A percentile compares a stretch with the other conserved stretches of the same genome.
phyloP scores from a whole-genome alignment of 1,140 invertebrate genomes.

The Heliconius melpomene region DNA sequence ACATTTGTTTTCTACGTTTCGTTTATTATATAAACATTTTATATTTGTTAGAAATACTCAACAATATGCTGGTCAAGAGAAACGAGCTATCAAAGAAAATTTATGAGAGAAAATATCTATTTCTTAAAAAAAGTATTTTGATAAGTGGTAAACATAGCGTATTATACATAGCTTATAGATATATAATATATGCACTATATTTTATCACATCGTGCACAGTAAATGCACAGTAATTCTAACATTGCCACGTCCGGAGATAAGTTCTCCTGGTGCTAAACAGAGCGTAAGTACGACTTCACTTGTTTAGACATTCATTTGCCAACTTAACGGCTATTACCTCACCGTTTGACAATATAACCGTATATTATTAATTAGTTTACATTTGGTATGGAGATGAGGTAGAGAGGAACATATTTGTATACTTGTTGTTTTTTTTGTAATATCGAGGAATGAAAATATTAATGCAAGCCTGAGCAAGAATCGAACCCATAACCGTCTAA shows the following conservation, averaged over 20 bases:
- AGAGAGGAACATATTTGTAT: background rate
- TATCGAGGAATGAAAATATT: no score
- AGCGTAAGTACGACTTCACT: constrained; percentile 32
- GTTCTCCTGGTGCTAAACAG: constrained; percentile 37
- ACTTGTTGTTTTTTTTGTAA: background rate
- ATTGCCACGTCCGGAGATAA: constrained; percentile 32
- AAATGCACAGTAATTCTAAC: constrained; percentile 13
- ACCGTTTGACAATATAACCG: constrained; percentile 31
- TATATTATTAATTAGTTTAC: constrained; percentile 12
- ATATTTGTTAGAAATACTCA: no score
- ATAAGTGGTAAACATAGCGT: no score
- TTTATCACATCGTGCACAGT: background rate
- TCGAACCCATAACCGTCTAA: no score
- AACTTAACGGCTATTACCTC: constrained; percentile 32
- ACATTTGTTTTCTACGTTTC: no score
- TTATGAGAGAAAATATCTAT: no score
- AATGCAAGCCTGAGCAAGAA: no score
- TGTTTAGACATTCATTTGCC: constrained; percentile 33
- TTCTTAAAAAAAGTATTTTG: no score
- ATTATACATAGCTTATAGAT: background rate
- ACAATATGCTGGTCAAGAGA: no score
- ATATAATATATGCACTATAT: constrained; percentile 5
- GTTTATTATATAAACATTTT: no score
- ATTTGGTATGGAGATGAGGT: background rate
- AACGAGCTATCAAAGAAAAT: no score